phyloP scores from a whole-genome alignment of 2,888 invertebrate species.

The Colletes collaris region DNA sequence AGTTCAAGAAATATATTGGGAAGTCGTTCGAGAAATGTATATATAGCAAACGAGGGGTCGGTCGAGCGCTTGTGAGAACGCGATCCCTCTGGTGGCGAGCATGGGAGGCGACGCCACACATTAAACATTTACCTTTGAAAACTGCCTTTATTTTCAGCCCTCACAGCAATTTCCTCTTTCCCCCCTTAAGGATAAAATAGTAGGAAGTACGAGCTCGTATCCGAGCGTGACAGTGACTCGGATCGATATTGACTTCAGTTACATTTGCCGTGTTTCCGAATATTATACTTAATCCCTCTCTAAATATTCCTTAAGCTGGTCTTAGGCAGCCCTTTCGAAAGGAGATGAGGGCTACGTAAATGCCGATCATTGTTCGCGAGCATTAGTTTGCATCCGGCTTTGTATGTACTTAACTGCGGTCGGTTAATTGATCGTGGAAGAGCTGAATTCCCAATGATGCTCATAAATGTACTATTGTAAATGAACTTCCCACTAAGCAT shows the following conservation, averaged over 20 bases:
- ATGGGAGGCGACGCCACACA: too few relatives aligned
- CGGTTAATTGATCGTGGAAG: constrained; percentile 52
- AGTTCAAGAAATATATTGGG: too few relatives aligned
- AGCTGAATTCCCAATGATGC: background rate
- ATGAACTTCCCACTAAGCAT: too few relatives aligned
- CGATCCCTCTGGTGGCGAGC: too few relatives aligned
- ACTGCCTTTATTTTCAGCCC: too few relatives aligned
- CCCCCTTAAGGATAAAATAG: too few relatives aligned
- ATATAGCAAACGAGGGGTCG: too few relatives aligned
- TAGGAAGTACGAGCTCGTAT: too few relatives aligned
- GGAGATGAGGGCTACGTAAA: constrained; percentile 36
- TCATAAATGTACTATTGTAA: background rate
- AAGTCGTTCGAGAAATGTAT: too few relatives aligned
- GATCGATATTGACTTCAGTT: constrained; percentile 32
- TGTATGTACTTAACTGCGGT: constrained; percentile 17
- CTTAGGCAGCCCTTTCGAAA: constrained; percentile 32
- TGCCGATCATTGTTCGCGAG: constrained; percentile 42
- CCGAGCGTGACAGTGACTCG: constrained; percentile 8
- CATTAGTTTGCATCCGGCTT: constrained; percentile 37
- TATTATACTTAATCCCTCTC: constrained; percentile 44
- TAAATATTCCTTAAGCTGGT: constrained; percentile 42
- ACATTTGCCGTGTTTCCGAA: constrained; percentile 28
- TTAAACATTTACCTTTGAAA: too few relatives aligned
- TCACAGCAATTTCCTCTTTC: too few relatives aligned
- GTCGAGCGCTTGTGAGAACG: too few relatives aligned